Conservation (phyloP, 2,888 invertebrate species). For the Erebia ligea region DNA sequence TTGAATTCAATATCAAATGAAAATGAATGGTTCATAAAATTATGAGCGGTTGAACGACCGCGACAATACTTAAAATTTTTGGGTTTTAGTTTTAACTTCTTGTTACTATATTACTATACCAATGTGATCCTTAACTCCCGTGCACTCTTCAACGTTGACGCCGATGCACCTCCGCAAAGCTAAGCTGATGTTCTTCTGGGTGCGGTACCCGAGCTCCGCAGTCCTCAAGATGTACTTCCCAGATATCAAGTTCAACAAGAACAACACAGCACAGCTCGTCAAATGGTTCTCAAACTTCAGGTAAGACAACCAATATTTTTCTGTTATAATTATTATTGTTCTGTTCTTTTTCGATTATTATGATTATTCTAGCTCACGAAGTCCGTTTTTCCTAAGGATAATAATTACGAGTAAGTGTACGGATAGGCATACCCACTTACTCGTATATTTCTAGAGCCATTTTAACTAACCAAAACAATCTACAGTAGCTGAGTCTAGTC, state of each 20-base stretch:
- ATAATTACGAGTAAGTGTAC: too few relatives aligned
- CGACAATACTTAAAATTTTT: too few relatives aligned
- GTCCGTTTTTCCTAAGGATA: too few relatives aligned
- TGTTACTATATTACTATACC: constrained; percentile 18
- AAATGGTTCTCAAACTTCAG: constrained; percentile 99
- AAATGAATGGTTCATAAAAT: too few relatives aligned
- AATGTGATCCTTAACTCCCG: constrained; percentile 89
- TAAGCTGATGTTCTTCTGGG: constrained; percentile 99
- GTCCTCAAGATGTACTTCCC: constrained; percentile 99
- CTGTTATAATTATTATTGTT: background rate
- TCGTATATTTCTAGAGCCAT: too few relatives aligned
- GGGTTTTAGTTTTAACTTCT: background rate
- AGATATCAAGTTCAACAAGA: constrained; percentile 99
- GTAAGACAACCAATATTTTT: constrained; percentile 84
- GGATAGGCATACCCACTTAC: too few relatives aligned
- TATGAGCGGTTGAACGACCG: too few relatives aligned
- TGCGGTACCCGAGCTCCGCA: constrained; percentile 99
- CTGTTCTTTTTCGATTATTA: too few relatives aligned
- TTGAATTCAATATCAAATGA: background rate
- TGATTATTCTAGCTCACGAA: too few relatives aligned
- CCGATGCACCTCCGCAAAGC: constrained; percentile 99
- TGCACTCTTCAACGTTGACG: constrained; percentile 97
- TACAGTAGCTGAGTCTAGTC: too few relatives aligned
- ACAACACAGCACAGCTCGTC: constrained; percentile 99
- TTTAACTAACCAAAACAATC: too few relatives aligned